These are phyloP conservation scores for Aphelinus certus DNA, from an alignment of 1,140 invertebrate genomes.

Conservation along the genomic window DNA sequence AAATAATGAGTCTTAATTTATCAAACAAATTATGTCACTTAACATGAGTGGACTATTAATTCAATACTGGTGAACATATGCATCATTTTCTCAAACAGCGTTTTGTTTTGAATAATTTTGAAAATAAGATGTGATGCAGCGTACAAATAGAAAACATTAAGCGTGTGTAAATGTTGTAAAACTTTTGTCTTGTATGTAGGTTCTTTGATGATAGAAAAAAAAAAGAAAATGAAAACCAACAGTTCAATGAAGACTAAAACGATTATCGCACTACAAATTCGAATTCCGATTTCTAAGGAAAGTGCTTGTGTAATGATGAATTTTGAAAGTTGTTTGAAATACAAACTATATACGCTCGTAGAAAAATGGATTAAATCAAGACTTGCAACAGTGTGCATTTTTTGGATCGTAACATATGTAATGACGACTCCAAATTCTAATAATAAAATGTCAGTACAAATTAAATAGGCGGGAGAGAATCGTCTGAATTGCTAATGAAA, in stretches of 20 bases:
- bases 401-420: slow-evolving; percentile 40
- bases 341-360: slow-evolving; percentile 23
- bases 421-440: slow-evolving; percentile 51
- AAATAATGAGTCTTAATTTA: background rate
- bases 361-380: slow-evolving; percentile 5
- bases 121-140: slow-evolving; percentile 47
- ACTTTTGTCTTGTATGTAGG: slow-evolving; percentile 24
- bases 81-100: background rate
- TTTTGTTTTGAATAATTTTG: background rate
- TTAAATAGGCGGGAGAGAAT: slow-evolving; percentile 50
- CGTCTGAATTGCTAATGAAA: slow-evolving; percentile 40
- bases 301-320: background rate
- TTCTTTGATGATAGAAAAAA: slow-evolving; percentile 12
- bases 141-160: slow-evolving; percentile 47
- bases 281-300: slow-evolving; percentile 1
- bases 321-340: slow-evolving; percentile 9
- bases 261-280: background rate
- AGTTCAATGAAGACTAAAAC: slow-evolving; percentile 1
- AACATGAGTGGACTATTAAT: too few relatives aligned
- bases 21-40: too few relatives aligned
- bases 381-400: slow-evolving; percentile 11
- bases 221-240: slow-evolving; percentile 26
- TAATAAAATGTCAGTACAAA: slow-evolving; percentile 62
- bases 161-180: slow-evolving; percentile 28
- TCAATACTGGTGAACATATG: background rate